A percentile compares a stretch with the other conserved stretches of the same genome.
These are phyloP conservation scores for Procambarus virginalis DNA, from an alignment of 1,140 invertebrate genomes.

Conservation along the genomic window DNA sequence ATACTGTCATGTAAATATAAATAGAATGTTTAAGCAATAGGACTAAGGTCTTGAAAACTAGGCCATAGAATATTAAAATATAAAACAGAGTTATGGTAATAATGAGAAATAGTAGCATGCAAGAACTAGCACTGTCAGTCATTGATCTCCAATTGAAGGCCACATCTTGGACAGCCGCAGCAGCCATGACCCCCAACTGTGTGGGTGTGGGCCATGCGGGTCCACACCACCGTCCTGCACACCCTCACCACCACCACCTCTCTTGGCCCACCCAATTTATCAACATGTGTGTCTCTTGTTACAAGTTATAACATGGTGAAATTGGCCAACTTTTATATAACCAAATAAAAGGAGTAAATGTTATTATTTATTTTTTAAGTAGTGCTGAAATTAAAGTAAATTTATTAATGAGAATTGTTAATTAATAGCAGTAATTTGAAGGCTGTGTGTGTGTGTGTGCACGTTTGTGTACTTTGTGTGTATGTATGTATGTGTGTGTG, in stretches of 20 bases:
- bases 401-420: background rate
- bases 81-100: constrained; percentile 15
- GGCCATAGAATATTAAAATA: constrained; percentile 18
- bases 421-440: background rate
- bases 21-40: background rate
- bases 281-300: background rate
- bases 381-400: background rate
- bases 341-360: background rate
- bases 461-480: constrained; percentile 19
- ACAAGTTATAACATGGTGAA: background rate
- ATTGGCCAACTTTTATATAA: background rate
- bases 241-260: background rate
- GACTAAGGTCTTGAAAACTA: background rate
- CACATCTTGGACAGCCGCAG: constrained; percentile 31
- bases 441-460: constrained; percentile 4
- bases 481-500: constrained; percentile 24
- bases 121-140: constrained; percentile 3
- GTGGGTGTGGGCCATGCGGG: constrained; percentile 7
- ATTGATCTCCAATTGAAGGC: constrained; percentile 42
- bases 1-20: background rate
- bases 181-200: constrained; percentile 65
- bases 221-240: background rate
- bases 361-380: constrained; percentile 7
- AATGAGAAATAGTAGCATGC: background rate
- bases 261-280: background rate